Percentiles rank a stretch among this genome's conserved stretches.
Conservation (phyloP, 2,888 invertebrate genomes). For the Folsomia manolachei region DNA sequence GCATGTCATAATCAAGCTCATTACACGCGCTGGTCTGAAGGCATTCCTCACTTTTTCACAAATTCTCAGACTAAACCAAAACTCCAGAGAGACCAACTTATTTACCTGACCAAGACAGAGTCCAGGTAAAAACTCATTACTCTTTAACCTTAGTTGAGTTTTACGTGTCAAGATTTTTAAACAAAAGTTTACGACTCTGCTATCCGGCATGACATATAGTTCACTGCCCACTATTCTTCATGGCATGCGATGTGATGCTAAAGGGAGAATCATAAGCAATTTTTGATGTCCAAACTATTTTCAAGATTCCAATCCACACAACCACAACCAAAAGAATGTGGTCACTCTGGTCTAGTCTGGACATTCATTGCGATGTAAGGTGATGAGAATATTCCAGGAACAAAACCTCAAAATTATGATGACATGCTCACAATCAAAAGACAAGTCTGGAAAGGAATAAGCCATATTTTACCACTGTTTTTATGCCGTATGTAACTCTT, state of each 20-base stretch:
- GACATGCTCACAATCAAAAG: not conserved
- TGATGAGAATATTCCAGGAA: not conserved
- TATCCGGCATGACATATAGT: not conserved
- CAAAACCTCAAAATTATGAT: not conserved
- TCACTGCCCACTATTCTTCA: not conserved
- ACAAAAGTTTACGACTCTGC: not conserved
- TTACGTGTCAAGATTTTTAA: not conserved
- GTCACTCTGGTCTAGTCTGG: not conserved
- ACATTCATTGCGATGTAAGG: not conserved
- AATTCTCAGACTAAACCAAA: slow-evolving; percentile 3
- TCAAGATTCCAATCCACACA: not conserved
- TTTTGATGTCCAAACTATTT: not conserved
- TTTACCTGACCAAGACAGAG: not conserved
- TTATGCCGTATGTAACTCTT: no score
- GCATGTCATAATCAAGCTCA: slow-evolving; percentile 30
- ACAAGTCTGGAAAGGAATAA: no score
- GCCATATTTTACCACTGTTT: no score
- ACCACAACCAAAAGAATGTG: not conserved
- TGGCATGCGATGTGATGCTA: not conserved
- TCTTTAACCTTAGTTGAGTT: slow-evolving; percentile 1
- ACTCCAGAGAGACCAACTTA: no score
- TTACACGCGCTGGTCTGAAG: slow-evolving; percentile 25
- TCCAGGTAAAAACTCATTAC: slow-evolving; percentile 4
- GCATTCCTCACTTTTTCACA: slow-evolving; percentile 11
- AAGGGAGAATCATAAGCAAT: no score